These are phyloP conservation scores for Daubentonia madagascariensis DNA, from an alignment of 2,113 vertebrate genomes.

Conservation along the genomic window DNA sequence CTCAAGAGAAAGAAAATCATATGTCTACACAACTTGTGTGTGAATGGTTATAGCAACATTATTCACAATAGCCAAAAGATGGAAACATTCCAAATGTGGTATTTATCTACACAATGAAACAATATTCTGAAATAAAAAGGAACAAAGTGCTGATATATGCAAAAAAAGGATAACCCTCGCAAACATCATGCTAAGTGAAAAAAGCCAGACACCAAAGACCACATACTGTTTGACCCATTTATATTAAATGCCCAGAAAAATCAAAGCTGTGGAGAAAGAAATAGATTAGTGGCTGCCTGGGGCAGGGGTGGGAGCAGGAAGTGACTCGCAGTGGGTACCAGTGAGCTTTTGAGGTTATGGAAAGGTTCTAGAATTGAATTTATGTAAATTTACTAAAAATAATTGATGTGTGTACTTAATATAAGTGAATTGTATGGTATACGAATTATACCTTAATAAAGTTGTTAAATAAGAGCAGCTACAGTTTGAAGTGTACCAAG, in stretches of 20 bases:
- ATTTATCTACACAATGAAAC: background rate
- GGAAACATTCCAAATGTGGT: background rate
- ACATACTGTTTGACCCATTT: background rate
- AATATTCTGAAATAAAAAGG: background rate
- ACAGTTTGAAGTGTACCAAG: background rate
- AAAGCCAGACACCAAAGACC: background rate
- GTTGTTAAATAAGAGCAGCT: background rate
- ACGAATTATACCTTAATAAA: background rate
- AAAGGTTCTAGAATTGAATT: background rate
- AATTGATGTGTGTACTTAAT: background rate
- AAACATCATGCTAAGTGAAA: background rate
- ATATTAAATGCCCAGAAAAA: background rate
- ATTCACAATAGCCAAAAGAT: background rate
- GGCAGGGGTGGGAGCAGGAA: too few species aligned
- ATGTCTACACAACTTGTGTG: background rate
- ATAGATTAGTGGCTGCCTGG: background rate
- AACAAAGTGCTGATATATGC: background rate
- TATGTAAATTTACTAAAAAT: background rate
- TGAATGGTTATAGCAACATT: background rate
- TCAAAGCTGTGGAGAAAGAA: background rate
- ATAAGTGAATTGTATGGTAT: background rate
- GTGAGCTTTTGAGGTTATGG: accelerated
- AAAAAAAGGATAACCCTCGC: background rate
- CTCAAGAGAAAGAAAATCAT: background rate
- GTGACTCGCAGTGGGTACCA: accelerated